Evolutionary conservation across 35 echinoderm and acorn worm genomes (phyloP).

Genomic region (Nesometra sesokonis): DNA sequence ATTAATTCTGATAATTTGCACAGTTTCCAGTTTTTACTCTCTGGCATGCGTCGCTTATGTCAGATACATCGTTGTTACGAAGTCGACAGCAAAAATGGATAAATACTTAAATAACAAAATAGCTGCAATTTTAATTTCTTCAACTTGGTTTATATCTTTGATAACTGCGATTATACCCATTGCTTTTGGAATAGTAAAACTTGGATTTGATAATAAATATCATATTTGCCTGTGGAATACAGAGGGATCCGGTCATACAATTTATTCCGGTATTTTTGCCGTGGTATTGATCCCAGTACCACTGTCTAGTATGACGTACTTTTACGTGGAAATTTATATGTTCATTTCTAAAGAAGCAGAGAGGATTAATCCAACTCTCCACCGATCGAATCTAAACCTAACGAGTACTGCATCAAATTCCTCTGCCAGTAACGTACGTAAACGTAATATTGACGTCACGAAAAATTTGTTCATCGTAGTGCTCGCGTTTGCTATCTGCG

Average conservation of each 20-base stretch:
- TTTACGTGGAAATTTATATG: neutral
- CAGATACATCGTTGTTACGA: constrained; percentile 67
- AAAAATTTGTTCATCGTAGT: neutral
- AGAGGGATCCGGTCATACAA: neutral
- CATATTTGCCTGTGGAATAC: neutral
- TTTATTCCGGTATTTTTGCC: neutral
- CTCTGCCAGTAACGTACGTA: neutral
- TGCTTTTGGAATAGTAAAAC: neutral
- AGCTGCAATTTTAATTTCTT: neutral
- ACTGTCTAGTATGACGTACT: neutral
- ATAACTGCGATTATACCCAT: neutral
- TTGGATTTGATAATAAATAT: neutral
- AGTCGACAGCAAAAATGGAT: neutral
- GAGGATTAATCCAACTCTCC: neutral
- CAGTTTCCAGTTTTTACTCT: constrained; percentile 74
- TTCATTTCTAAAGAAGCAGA: neutral
- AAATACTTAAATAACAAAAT: neutral
- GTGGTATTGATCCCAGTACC: neutral
- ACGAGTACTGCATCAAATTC: too few relatives aligned
- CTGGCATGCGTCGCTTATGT: constrained; percentile 65
- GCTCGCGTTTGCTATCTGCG: neutral
- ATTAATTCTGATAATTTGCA: constrained; percentile 68
- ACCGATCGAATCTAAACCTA: too few relatives aligned
- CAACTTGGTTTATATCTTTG: neutral
- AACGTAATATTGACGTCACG: neutral